phyloP scores from a whole-genome alignment of 2,797 vertebrate genomes.

The Ctenochaetus hawaiiensis region DNA sequence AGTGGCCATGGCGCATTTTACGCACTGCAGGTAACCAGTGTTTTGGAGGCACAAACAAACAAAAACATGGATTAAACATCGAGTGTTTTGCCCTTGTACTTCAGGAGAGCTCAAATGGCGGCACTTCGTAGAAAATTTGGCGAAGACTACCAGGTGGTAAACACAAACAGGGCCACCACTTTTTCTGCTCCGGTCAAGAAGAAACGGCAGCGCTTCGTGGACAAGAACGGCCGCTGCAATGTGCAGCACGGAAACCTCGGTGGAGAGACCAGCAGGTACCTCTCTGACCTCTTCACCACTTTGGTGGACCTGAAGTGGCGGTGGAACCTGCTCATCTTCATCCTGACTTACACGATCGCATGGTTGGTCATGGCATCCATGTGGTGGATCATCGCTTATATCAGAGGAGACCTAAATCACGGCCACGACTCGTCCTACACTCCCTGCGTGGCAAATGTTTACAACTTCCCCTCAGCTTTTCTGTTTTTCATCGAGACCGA shows the following conservation, averaged over 20 bases:
- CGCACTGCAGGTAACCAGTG: constrained; percentile 77
- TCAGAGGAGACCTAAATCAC: constrained; percentile 89
- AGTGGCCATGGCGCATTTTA: constrained; percentile 81
- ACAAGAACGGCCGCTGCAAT: constrained; percentile 94
- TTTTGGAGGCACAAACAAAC: constrained; percentile 44
- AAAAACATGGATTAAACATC: constrained; percentile 73
- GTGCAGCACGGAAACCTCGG: constrained; percentile 95
- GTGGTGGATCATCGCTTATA: constrained; percentile 95
- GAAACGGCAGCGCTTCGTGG: constrained; percentile 93
- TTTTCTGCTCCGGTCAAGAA: constrained; percentile 86
- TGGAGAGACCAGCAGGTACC: constrained; percentile 91
- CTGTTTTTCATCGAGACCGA: constrained; percentile 95
- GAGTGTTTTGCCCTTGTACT: not conserved
- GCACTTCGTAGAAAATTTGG: constrained; percentile 91
- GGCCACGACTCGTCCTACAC: constrained; percentile 87
- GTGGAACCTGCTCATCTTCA: constrained; percentile 94
- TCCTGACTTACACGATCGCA: constrained; percentile 92
- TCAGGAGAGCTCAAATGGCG: constrained; percentile 82
- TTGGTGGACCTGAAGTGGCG: constrained; percentile 94
- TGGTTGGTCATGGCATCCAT: constrained; percentile 94
- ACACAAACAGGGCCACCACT: constrained; percentile 77
- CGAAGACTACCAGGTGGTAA: constrained; percentile 92
- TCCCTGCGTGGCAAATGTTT: constrained; percentile 93
- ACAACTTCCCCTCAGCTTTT: constrained; percentile 96
- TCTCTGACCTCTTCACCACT: constrained; percentile 94